Base-by-base conservation (phyloP, 2,113 vertebrate genomes). In the Nothocercus julius region DNA sequence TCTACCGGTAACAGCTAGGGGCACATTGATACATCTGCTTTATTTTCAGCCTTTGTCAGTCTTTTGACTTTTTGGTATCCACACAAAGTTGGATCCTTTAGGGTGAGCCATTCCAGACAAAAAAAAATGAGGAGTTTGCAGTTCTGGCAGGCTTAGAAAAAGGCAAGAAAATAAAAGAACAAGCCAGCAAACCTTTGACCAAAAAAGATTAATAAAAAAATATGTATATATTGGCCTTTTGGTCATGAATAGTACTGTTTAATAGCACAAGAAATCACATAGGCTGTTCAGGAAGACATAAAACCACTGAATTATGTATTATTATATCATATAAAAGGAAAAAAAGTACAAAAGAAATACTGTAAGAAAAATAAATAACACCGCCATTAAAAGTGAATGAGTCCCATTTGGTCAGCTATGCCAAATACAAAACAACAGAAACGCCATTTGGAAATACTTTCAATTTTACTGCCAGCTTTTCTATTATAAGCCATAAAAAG, bases 301-400 rank as follows among this genome's bases (percentile, higher is more conserved):
- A 97, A 96, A 56, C 67, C 92, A 91, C 97, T 97, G 97, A 97
- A 97, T 97, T 96, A 97, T 96, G 97, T 96, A 97, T 97, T 96
- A 96, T 95, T 89, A 61, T 95, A 97, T 97, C 96, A 93, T 90
- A 94, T 87, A 97, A 93, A 96, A 96, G 93, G 95, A 96, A 96
- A 95, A 97, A 97, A 97, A 97, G 68, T 83, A 64, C 91, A 88
- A 40, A 90, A 88, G 94, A 97, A 97, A 96, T 91, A 96, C 91
- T 92, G 94, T 89, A 89, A 68, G 63, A 94, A 96, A 97, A 96
- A 97, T 97, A 97, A 98, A 97, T 97, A 97, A 97, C 95, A 56
- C 87, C 75, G 81, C 93, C 91, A 95, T 97, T 95, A 97, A 96
- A 97, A 89, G 94, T 42, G 96, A 97, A 83, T 92, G 20, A 18